Percentiles rank a stretch among this genome's conserved stretches.
Evolutionary conservation across 2,113 vertebrate species (phyloP).

Genomic region (Upupa epops): DNA sequence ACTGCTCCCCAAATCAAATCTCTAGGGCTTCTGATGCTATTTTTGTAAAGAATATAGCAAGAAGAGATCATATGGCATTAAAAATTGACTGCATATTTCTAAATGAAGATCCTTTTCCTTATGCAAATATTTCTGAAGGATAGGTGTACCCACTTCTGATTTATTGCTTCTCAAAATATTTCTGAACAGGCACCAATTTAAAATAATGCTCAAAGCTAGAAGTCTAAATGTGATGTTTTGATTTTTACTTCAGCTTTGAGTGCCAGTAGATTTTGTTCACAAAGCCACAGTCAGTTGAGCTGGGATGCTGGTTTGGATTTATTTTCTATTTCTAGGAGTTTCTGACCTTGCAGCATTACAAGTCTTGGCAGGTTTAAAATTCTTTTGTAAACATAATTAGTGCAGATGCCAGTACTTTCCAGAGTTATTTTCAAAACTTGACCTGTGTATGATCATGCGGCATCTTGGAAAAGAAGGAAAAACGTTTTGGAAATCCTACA

Average conservation of each 20-base stretch:
- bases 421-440: not conserved
- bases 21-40: not conserved
- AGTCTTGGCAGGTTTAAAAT: not conserved
- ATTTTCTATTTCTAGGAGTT: not conserved
- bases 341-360: not conserved
- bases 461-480: not conserved
- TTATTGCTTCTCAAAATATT: not conserved
- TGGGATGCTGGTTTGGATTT: not conserved
- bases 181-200: fast-evolving
- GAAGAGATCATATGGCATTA: not conserved
- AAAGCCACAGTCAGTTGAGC: not conserved
- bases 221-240: not conserved
- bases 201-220: not conserved
- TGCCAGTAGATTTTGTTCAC: not conserved
- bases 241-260: not conserved
- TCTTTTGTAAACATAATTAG: not conserved
- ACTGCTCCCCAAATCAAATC: conserved; percentile 5
- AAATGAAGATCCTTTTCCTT: not conserved
- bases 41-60: not conserved
- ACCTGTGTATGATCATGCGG: not conserved
- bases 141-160: not conserved
- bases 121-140: not conserved
- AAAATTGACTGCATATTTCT: not conserved
- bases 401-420: conserved; percentile 2
- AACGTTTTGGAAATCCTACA: not conserved